Percentiles rank a stretch among this genome's conserved stretches.
Conservation (phyloP, 2,888 invertebrate genomes). For the Podotricha telesiphe region DNA sequence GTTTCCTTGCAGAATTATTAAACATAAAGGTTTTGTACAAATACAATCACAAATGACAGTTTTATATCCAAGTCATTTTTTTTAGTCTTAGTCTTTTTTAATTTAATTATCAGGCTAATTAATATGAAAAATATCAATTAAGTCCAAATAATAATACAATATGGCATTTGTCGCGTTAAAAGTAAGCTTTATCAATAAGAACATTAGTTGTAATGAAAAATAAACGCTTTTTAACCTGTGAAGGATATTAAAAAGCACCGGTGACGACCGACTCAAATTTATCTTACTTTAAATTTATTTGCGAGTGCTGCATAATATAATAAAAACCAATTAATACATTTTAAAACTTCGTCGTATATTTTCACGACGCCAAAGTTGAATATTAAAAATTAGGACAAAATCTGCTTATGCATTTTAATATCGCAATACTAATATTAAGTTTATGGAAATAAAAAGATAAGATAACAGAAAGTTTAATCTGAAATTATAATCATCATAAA, state of each 20-base stretch:
- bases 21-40: too few relatives aligned
- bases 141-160: slow-evolving; percentile 1
- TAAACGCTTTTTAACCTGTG: slow-evolving; percentile 11
- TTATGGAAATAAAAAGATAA: slow-evolving; percentile 26
- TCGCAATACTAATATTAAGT: slow-evolving; percentile 11
- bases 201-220: slow-evolving; percentile 9
- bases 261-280: slow-evolving; percentile 26
- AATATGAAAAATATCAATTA: not conserved
- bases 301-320: slow-evolving; percentile 16
- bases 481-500: slow-evolving; percentile 24
- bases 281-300: slow-evolving; percentile 39
- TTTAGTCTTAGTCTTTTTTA: not conserved
- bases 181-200: slow-evolving; percentile 8
- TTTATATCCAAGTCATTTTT: too few relatives aligned
- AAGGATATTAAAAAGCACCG: slow-evolving; percentile 13
- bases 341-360: slow-evolving; percentile 1
- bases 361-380: not conserved
- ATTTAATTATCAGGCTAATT: not conserved
- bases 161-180: slow-evolving; percentile 1
- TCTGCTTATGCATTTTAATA: not conserved
- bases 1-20: too few relatives aligned
- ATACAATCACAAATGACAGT: too few relatives aligned
- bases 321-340: slow-evolving; percentile 11
- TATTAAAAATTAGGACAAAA: slow-evolving; percentile 12
- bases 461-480: slow-evolving; percentile 8